A percentile compares a stretch with the other conserved stretches of the same genome.
Evolutionary conservation across 2,113 vertebrate species (phyloP).

Genomic region (Hippoglossus stenolepis): DNA sequence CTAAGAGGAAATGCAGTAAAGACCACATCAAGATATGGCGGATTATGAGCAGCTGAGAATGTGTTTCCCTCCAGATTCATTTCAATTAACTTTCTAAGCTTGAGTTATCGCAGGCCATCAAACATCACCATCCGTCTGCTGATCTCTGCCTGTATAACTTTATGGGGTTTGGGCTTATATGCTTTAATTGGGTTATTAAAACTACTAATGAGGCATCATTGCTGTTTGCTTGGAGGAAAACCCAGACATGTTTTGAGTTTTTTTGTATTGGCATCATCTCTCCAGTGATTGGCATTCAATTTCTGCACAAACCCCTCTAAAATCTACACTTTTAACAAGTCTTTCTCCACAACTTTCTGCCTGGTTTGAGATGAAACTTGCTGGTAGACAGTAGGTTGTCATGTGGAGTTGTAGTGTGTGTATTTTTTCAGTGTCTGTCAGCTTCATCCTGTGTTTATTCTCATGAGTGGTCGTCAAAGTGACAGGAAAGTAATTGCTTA

Average conservation of each 20-base stretch:
- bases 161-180: slow-evolving; percentile 28
- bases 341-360: too few relatives aligned
- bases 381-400: too few relatives aligned
- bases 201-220: slow-evolving; percentile 8
- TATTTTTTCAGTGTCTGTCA: slow-evolving; percentile 1
- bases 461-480: slow-evolving; percentile 29
- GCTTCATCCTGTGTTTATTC: slow-evolving; percentile 15
- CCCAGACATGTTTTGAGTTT: slow-evolving; percentile 14
- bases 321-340: neutral
- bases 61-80: slow-evolving; percentile 13
- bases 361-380: neutral
- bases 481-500: slow-evolving; percentile 52
- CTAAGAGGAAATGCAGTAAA: neutral
- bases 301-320: neutral
- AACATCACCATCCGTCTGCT: slow-evolving; percentile 15
- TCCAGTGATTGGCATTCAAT: neutral
- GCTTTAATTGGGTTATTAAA: slow-evolving; percentile 40
- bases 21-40: neutral
- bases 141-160: slow-evolving; percentile 21
- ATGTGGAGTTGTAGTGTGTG: too few relatives aligned
- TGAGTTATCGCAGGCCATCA: slow-evolving; percentile 30
- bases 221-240: slow-evolving; percentile 27
- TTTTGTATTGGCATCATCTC: slow-evolving; percentile 5
- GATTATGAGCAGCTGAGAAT: slow-evolving; percentile 5
- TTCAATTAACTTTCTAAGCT: slow-evolving; percentile 17